These are phyloP conservation scores for Apaloderma vittatum DNA, from an alignment of 2,113 vertebrate genomes.

Conservation along the genomic window DNA sequence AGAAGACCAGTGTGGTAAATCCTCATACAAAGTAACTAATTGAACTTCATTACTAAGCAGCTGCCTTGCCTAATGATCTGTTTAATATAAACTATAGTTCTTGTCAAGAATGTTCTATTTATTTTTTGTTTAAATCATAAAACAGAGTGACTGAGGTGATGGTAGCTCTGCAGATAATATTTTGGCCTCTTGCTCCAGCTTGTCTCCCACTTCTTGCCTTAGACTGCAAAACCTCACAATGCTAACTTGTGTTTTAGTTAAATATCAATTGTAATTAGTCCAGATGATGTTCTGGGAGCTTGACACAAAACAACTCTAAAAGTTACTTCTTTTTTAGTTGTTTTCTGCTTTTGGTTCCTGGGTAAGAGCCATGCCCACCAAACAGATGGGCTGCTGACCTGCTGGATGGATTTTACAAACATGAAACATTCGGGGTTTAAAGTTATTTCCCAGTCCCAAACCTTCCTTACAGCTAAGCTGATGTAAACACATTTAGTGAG, in stretches of 20 bases:
- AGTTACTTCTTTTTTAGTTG: not conserved
- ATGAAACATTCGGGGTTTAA: slow-evolving; percentile 24
- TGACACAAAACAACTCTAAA: not conserved
- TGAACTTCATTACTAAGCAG: slow-evolving; percentile 15
- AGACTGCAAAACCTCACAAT: slow-evolving; percentile 32
- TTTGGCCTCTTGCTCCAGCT: slow-evolving; percentile 39
- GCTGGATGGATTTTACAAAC: slow-evolving; percentile 43
- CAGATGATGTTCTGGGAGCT: slow-evolving; percentile 6
- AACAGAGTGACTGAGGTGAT: slow-evolving; percentile 5
- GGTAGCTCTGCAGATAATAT: not conserved
- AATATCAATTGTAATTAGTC: slow-evolving; percentile 50
- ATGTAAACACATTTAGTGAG: slow-evolving; percentile 10
- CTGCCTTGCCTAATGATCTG: slow-evolving; percentile 28
- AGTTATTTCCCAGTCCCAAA: slow-evolving; percentile 56
- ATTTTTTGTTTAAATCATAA: slow-evolving; percentile 55
- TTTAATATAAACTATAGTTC: slow-evolving; percentile 52
- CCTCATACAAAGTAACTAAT: slow-evolving; percentile 37
- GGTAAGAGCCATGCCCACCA: slow-evolving; percentile 30
- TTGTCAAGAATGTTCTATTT: slow-evolving; percentile 22
- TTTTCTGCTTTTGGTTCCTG: slow-evolving; percentile 23
- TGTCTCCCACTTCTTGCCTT: slow-evolving; percentile 37
- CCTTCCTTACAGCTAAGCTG: not conserved
- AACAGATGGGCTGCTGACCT: slow-evolving; percentile 49
- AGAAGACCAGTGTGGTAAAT: slow-evolving; percentile 33
- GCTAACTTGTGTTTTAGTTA: slow-evolving; percentile 25